Percentiles rank a stretch among this genome's conserved stretches.
Conservation (phyloP, 2,888 invertebrate genomes). For the Melipona beecheii region DNA sequence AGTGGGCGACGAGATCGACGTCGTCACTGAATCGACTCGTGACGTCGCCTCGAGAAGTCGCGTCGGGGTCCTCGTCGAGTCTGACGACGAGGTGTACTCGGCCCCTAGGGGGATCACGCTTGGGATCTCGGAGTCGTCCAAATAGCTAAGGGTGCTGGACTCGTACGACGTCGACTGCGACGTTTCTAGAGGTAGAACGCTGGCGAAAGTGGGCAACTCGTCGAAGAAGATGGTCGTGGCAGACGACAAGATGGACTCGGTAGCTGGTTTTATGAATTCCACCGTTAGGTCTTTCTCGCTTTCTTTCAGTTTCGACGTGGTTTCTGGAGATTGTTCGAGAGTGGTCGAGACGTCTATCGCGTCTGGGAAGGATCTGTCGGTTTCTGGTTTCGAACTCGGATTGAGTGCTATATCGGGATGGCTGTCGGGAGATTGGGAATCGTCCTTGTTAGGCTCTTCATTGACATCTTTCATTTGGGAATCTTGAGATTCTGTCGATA, state of each 20-base stretch:
- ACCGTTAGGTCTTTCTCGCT: slow-evolving; percentile 60
- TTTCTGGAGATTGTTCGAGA: slow-evolving; percentile 15
- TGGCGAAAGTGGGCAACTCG: slow-evolving; percentile 44
- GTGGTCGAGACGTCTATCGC: not conserved
- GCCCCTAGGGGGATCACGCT: slow-evolving; percentile 79
- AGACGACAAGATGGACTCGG: slow-evolving; percentile 16
- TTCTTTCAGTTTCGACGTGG: slow-evolving; percentile 10
- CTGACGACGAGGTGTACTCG: slow-evolving; percentile 45
- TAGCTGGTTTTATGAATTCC: slow-evolving; percentile 47
- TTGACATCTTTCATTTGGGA: not conserved
- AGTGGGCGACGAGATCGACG: slow-evolving; percentile 75
- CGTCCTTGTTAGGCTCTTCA: not conserved
- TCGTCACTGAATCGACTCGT: slow-evolving; percentile 66
- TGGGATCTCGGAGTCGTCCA: slow-evolving; percentile 74
- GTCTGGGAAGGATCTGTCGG: not conserved
- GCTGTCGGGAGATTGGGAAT: not conserved
- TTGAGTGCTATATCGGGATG: not conserved
- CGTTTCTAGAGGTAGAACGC: slow-evolving; percentile 59
- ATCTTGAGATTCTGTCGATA: no score
- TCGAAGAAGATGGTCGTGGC: slow-evolving; percentile 9
- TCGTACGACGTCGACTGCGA: slow-evolving; percentile 16
- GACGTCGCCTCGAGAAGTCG: slow-evolving; percentile 20
- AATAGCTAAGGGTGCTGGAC: slow-evolving; percentile 3
- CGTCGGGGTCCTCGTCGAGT: slow-evolving; percentile 7
- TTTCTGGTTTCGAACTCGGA: not conserved